These are phyloP conservation scores for Pardalotus punctatus DNA, from an alignment of 2,113 vertebrate genomes.

Conservation along the genomic window DNA sequence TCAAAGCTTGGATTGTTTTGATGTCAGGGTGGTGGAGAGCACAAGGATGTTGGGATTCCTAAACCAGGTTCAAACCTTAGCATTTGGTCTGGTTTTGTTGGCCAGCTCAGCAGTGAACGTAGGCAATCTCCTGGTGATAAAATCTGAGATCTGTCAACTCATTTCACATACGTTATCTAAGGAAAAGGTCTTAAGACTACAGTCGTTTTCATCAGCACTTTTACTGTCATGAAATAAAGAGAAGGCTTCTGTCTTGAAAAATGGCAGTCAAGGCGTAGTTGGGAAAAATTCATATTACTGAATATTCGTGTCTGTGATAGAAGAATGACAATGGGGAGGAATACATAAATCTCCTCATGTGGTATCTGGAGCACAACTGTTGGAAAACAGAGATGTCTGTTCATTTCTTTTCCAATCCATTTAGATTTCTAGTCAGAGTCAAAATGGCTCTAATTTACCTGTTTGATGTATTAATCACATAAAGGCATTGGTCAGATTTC, in stretches of 20 bases:
- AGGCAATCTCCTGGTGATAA: background rate
- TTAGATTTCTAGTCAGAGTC: slow-evolving; percentile 25
- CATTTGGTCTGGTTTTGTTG: background rate
- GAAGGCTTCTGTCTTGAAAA: slow-evolving; percentile 26
- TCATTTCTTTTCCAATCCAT: background rate
- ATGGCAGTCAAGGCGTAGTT: background rate
- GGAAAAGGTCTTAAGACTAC: background rate
- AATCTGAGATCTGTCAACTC: background rate
- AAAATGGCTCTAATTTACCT: slow-evolving; percentile 60
- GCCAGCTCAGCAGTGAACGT: background rate
- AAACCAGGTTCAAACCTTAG: background rate
- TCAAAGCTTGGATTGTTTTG: background rate
- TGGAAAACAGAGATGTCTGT: slow-evolving; percentile 6
- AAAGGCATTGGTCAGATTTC: slow-evolving; percentile 60
- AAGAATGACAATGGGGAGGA: slow-evolving; percentile 1
- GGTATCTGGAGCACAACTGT: background rate
- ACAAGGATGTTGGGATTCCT: background rate
- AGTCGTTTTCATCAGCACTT: background rate
- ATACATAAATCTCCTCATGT: background rate
- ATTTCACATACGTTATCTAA: background rate
- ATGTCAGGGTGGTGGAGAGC: background rate
- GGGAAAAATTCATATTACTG: background rate
- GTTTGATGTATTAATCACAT: slow-evolving; percentile 64
- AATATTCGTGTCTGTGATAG: background rate
- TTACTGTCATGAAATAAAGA: background rate